These are phyloP conservation scores for Scatophagus argus DNA, from an alignment of 2,113 vertebrate genomes.

Conservation along the genomic window DNA sequence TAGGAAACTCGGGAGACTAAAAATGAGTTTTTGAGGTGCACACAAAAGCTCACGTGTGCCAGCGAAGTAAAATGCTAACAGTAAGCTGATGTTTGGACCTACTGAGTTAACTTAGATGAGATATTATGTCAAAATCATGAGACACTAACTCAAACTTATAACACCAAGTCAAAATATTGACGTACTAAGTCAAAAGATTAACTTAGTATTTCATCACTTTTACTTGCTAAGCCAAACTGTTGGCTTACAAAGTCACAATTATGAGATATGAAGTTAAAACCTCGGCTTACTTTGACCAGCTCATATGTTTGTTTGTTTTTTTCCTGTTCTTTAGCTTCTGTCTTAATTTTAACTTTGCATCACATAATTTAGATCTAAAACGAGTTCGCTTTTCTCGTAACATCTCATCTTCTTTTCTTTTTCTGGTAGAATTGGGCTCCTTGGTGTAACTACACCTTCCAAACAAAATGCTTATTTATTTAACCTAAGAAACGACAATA, in stretches of 20 bases:
- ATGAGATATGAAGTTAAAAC: not conserved
- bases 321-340: no score
- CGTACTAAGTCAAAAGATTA: not conserved
- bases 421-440: no score
- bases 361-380: no score
- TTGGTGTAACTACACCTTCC: no score
- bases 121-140: not conserved
- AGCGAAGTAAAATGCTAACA: not conserved
- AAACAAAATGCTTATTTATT: not conserved
- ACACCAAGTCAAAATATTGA: not conserved
- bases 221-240: no score
- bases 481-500: not conserved
- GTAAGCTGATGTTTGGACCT: not conserved
- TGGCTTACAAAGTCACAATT: not conserved
- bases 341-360: no score
- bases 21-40: constrained; percentile 5
- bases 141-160: not conserved
- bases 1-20: no score
- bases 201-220: no score
- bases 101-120: not conserved
- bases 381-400: no score
- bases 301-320: no score
- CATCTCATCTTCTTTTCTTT: no score
- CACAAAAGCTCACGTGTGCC: not conserved
- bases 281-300: no score